Evolutionary conservation across 1,140 invertebrate genomes (phyloP).

Genomic region (Odontomachus brunneus): DNA sequence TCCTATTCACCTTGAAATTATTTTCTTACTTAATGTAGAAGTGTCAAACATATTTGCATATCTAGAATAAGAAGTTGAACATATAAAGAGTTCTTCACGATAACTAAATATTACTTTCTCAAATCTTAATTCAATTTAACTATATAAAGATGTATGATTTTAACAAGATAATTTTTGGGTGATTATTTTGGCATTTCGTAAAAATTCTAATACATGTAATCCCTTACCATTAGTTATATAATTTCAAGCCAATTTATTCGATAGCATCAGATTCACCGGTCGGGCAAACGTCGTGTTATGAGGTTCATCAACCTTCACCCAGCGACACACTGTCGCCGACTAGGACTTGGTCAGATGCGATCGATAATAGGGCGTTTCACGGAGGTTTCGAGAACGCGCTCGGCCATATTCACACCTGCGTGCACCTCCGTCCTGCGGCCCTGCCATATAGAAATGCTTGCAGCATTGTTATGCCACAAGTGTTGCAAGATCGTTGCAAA

Average conservation of each 20-base stretch:
- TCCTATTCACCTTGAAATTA: background rate
- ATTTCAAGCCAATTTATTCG: conserved; percentile 20
- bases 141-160: background rate
- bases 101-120: no score
- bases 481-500: conserved; percentile 35
- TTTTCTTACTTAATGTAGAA: background rate
- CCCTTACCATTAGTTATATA: background rate
- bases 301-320: conserved; percentile 56
- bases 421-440: background rate
- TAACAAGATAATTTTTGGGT: background rate
- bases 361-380: conserved; percentile 60
- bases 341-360: conserved; percentile 44
- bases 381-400: conserved; percentile 54
- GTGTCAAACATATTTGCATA: background rate
- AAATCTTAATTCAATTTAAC: no score
- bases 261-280: background rate
- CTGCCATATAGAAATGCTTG: background rate
- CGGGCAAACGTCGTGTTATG: background rate
- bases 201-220: background rate
- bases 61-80: background rate
- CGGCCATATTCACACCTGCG: conserved; percentile 14
- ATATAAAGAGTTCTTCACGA: no score
- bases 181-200: background rate
- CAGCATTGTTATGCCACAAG: conserved; percentile 35
- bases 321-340: conserved; percentile 44